Base-by-base conservation (phyloP, 1,140 invertebrate species). In the Centruroides sculpturatus region DNA sequence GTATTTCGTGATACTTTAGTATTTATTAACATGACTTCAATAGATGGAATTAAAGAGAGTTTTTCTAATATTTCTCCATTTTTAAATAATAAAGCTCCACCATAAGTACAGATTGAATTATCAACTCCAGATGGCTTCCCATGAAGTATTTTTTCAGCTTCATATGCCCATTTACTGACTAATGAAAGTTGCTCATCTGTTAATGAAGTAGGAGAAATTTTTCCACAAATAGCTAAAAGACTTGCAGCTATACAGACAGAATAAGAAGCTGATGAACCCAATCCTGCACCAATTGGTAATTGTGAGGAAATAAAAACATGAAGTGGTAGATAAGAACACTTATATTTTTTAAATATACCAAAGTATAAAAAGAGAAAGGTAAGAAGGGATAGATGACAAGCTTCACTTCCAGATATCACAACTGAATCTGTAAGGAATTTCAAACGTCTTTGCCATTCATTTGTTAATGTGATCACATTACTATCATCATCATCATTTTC, bases 51-150 rank as follows among this genome's bases (percentile, higher is more conserved):
- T 4, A 41, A 41, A 41, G 41, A 41, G 3, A 53, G 51, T 34
- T 23, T 53, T 34, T 53, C 51, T 6, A 53, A 34, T 53, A 49
- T 74, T 70, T 66, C 80, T 81, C 61, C 80, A 76, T 67, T 66
- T 66, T 72, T 66, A 70, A 86, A 92, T 23, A 83, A 77, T 0
- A 93, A 76, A 51, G 89, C 73, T 1, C 83, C 83, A 66, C 78
- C 94, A 72, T 82, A 92, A 1, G 91, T 90, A 68, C 88, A 91
- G 1, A 93, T 81, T 11, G 85, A 82, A 73, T 96, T 97, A 72
- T 98, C 94, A 55, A 98, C 82, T 3, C 93, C 93, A 73, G 92
- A 97, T 0, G 93, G 92, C 49, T 79, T 85, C 0, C 91, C 92
- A 73, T 98, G 95, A 75, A 89, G 86, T 34, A 97, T 85, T 70